Evolutionary conservation across 2,797 vertebrate species (phyloP).

Genomic region (Psittacula echo): DNA sequence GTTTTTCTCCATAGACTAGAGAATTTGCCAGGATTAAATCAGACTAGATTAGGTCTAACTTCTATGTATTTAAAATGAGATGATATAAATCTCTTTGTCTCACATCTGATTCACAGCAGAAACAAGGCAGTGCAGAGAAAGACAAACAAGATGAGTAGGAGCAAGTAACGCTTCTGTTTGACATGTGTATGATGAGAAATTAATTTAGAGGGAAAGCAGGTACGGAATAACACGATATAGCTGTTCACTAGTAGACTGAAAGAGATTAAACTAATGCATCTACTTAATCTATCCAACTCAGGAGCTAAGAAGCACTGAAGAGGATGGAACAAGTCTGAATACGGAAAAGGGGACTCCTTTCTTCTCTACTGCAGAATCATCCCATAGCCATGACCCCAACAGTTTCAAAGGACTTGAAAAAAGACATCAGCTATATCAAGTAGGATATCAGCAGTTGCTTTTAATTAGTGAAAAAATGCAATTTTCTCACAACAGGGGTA

Average conservation of each 20-base stretch:
- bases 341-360: not conserved
- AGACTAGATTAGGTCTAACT: not conserved
- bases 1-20: not conserved
- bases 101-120: conserved; percentile 1
- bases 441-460: not conserved
- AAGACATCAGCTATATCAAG: not conserved
- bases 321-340: not conserved
- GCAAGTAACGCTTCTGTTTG: not conserved
- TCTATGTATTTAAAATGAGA: not conserved
- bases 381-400: not conserved
- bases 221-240: not conserved
- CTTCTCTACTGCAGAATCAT: not conserved
- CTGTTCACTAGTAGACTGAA: not conserved
- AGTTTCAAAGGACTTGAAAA: not conserved
- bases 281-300: not conserved
- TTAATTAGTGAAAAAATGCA: not conserved
- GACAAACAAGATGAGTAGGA: conserved; percentile 6
- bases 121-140: conserved; percentile 42
- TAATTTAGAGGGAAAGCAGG: conserved; percentile 2
- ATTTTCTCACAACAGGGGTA: not conserved
- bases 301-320: not conserved
- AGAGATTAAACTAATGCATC: not conserved
- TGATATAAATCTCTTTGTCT: conserved; percentile 29
- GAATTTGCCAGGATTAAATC: not conserved
- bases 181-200: not conserved